These are phyloP conservation scores for Protaetia brevitarsis DNA, from an alignment of 1,140 invertebrate species.

Conservation along the genomic window DNA sequence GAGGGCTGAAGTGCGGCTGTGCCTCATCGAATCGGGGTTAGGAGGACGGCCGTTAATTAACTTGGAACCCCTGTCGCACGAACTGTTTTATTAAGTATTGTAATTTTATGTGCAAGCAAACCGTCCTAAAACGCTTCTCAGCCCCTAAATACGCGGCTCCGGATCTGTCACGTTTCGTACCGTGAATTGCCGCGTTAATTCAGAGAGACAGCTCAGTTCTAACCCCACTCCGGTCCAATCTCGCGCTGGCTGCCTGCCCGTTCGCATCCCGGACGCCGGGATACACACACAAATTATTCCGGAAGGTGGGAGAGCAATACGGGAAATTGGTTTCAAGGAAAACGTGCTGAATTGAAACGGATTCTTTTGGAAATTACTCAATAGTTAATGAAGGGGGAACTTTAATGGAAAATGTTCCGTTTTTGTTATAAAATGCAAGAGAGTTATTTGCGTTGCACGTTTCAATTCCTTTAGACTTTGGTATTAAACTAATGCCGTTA, in stretches of 20 bases:
- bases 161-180: not conserved
- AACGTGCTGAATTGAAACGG: not conserved
- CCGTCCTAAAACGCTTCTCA: not conserved
- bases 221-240: not conserved
- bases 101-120: slow-evolving; percentile 6
- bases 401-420: slow-evolving; percentile 12
- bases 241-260: not conserved
- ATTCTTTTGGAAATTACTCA: slow-evolving; percentile 13
- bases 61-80: not conserved
- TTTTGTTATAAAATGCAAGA: not conserved
- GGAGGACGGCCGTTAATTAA: not conserved
- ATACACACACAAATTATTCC: slow-evolving; percentile 6
- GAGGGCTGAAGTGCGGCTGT: not conserved
- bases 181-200: slow-evolving; percentile 8
- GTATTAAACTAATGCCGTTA: not conserved
- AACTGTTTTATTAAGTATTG: slow-evolving; percentile 14
- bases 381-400: not conserved
- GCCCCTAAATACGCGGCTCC: not conserved
- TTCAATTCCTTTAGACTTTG: not conserved
- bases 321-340: slow-evolving; percentile 14
- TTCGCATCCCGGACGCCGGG: too few relatives aligned
- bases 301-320: slow-evolving; percentile 9
- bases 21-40: not conserved
- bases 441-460: not conserved
- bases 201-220: not conserved